phyloP scores from a whole-genome alignment of 1,140 invertebrate species.

The Lutraria rhynchaena region DNA sequence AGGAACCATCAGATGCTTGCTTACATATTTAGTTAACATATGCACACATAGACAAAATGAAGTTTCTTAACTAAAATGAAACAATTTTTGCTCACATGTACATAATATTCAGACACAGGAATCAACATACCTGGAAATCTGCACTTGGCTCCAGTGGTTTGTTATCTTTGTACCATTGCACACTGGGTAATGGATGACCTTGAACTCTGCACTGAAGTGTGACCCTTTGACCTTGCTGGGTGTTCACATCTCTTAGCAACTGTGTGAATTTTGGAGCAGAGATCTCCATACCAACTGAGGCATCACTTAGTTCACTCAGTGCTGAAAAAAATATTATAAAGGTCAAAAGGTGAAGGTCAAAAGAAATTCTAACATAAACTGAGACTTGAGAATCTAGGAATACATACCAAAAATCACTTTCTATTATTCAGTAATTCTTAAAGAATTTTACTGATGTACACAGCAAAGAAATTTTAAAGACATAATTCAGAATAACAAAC shows the following conservation, averaged over 20 bases:
- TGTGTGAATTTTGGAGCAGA: conserved; percentile 79
- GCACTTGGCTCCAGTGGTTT: conserved; percentile 74
- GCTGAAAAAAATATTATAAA: conserved; percentile 68
- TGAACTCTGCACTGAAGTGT: conserved; percentile 78
- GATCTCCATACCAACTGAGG: conserved; percentile 72
- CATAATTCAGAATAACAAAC: too few relatives aligned
- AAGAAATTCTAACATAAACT: too few relatives aligned
- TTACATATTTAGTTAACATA: not conserved
- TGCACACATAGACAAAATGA: not conserved
- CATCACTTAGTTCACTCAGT: conserved; percentile 81
- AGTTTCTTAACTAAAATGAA: too few relatives aligned
- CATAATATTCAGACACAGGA: too few relatives aligned
- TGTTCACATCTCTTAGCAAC: conserved; percentile 76
- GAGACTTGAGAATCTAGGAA: too few relatives aligned
- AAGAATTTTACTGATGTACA: too few relatives aligned
- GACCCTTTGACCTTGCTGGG: conserved; percentile 78
- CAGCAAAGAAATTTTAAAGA: too few relatives aligned
- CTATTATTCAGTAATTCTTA: too few relatives aligned
- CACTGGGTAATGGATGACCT: conserved; percentile 79
- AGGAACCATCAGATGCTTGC: too few relatives aligned
- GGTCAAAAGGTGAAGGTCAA: too few relatives aligned
- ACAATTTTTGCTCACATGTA: too few relatives aligned
- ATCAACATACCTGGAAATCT: conserved; percentile 80
- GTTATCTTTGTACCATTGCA: conserved; percentile 81
- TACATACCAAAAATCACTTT: too few relatives aligned